Evolutionary conservation across 2,888 invertebrate species (phyloP), one percentile per base, ranked within the genome.

Genomic region (Dugesia japonica): DNA sequence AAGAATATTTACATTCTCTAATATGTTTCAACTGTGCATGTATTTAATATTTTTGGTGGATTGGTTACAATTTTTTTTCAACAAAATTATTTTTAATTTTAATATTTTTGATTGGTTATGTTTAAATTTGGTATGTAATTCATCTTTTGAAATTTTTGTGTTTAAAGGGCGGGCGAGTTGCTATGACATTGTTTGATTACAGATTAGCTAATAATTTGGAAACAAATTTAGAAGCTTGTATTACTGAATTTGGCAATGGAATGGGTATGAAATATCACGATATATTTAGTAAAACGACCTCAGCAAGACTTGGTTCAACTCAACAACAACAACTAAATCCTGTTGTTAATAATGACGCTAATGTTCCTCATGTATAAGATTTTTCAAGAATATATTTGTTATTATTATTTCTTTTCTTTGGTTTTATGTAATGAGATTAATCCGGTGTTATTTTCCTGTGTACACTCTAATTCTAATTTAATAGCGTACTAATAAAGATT

Each of bases 261-360:
- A 56, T 56, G 56, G 56, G 38, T 1, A 56, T 56, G 56, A 56
- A 56, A n/a, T 56, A 56, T 56, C 56, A 56, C 17, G 56, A 56
- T 23, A 56, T 56, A 56, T 56, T 56, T 23, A 56, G 56, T n/a
- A 56, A 56, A 23, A 56, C 56, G 7, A 9, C 56, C 7, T 13
- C 56, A 20, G 4, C 56, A 4, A 4, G 56, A 13, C 23, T 13
- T n/a, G 56, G 56, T 9, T 13, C n/a, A 56, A 7, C n/a, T 20
- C 56, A 56, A 56, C 56, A 56, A 23, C 56, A 56, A 23, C 56
- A 56, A n/a, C n/a, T n/a, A n/a, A n/a, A 56, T 23, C 23, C 4
- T n/a, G 20, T 56, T n/a, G 17, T 56, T n/a, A 20, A n/a, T 23
- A 56, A 23, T 23, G 56, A 56, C 4, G 56, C 4, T n/a, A 56